Evolutionary conservation across 2,113 vertebrate species (phyloP).

Genomic region (Xenus cinereus): DNA sequence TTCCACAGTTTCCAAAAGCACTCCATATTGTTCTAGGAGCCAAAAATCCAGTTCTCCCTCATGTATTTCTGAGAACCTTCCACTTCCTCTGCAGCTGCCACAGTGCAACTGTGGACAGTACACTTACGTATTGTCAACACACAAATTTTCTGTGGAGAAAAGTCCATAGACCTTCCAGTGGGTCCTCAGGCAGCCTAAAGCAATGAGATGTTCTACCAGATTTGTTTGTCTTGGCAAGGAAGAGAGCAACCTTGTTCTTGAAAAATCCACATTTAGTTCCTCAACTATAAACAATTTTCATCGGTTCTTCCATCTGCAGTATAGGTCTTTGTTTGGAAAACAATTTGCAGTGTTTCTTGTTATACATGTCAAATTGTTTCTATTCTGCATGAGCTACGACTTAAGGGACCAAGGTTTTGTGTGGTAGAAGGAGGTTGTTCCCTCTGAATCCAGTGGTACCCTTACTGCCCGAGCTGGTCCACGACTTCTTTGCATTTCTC

Average conservation of each 20-base stretch:
- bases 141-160: slow-evolving; percentile 6
- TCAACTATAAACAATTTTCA: slow-evolving; percentile 54
- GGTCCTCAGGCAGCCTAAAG: slow-evolving; percentile 34
- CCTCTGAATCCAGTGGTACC: not conserved
- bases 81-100: slow-evolving; percentile 56
- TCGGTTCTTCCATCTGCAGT: slow-evolving; percentile 59
- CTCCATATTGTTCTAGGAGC: not conserved
- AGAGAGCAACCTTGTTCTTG: slow-evolving; percentile 17
- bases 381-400: slow-evolving; percentile 20
- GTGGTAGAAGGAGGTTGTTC: not conserved
- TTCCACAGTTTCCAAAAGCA: slow-evolving; percentile 18
- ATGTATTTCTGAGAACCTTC: slow-evolving; percentile 32
- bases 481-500: not conserved
- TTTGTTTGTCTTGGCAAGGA: slow-evolving; percentile 59
- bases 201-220: slow-evolving; percentile 35
- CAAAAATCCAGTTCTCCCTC: slow-evolving; percentile 43
- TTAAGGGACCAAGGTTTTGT: not conserved
- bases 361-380: slow-evolving; percentile 54
- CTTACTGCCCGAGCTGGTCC: not conserved
- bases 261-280: slow-evolving; percentile 44
- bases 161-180: not conserved
- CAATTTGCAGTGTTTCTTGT: slow-evolving; percentile 47
- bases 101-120: not conserved
- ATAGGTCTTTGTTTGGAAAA: slow-evolving; percentile 52
- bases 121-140: not conserved